Conservation (phyloP, 2,113 vertebrate genomes). For the Macrotis lagotis region DNA sequence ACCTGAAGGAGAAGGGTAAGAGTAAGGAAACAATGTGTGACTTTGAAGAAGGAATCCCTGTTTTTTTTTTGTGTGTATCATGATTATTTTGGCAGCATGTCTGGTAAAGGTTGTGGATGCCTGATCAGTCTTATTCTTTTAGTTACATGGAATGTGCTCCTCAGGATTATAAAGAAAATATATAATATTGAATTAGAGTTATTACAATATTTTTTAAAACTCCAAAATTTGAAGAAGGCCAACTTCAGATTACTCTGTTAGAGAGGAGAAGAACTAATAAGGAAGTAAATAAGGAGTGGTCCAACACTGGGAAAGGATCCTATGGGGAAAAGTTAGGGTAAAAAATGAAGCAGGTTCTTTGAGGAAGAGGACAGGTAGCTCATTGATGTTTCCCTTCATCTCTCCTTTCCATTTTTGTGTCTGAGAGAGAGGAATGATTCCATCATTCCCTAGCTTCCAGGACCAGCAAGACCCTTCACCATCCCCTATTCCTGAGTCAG, state of each 20-base stretch:
- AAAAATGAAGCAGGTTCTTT: neutral
- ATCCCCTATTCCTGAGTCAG: too few species aligned
- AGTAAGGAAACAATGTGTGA: neutral
- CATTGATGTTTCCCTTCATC: neutral
- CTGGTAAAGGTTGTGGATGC: neutral
- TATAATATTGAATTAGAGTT: neutral
- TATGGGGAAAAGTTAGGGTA: neutral
- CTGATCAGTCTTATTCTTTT: neutral
- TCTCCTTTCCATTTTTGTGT: neutral
- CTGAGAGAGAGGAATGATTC: neutral
- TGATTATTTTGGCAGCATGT: neutral
- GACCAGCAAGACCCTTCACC: neutral
- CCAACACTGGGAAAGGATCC: neutral
- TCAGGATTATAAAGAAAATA: too few species aligned
- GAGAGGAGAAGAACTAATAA: neutral
- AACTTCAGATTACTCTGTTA: neutral
- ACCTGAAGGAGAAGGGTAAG: neutral
- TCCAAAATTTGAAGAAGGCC: neutral
- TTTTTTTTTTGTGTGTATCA: neutral
- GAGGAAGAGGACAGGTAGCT: neutral
- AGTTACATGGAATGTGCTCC: neutral
- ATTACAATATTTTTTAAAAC: neutral
- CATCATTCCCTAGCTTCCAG: neutral
- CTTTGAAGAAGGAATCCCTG: neutral
- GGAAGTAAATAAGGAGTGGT: neutral